Base-by-base conservation (phyloP, 2,797 vertebrate species). In the Poecilia wingei region DNA sequence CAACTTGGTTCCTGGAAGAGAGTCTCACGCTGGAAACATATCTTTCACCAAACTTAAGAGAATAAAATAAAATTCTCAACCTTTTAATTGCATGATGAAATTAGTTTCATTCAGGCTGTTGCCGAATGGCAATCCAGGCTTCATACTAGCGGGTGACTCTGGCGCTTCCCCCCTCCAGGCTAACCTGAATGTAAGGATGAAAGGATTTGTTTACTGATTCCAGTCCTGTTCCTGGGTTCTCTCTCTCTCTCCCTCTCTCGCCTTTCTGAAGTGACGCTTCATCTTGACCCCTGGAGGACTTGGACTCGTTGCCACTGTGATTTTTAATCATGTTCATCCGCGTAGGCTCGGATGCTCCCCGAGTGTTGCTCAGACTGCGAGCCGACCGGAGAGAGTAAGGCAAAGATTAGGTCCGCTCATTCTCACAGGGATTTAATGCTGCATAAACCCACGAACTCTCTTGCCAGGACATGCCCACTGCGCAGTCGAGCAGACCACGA, bases 401-500 rank as follows among this genome's bases (percentile, higher is more conserved):
- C 51, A 69, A 80, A 84, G 84, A 91, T 91, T 89, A 88, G 57
- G 77, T 74, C 76, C 7, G 22, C 72, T 81, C 79, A 28, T 68
- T 81, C 80, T 74, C 71, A 59, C n/a, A 64, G 71, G 84, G 77
- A 82, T 78, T 80, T 75, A 43, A 73, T 75, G 72, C 74, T 20
- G 43, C 80, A 81, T 74, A 81, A 86, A 39, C 66, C 79, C 28
- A 79, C 78, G 39, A 74, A 22, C 84, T 84, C 69, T 77, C 80
- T 83, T 78, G 83, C 80, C 86, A 79, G 72, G 82, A 85, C 87
- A 88, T 88, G 87, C 86, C 82, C 33, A 45, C 84, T 82, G 85
- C 80, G 74, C 81, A 81, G 76, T 81, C 81, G 49, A 2, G 80
- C 55, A 4, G 71, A 89, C 82, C 82, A 84, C 82, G 82, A 75